Percentiles rank a stretch among this genome's conserved stretches.
Conservation (phyloP, 1,140 invertebrate genomes). For the Danaus plexippus region DNA sequence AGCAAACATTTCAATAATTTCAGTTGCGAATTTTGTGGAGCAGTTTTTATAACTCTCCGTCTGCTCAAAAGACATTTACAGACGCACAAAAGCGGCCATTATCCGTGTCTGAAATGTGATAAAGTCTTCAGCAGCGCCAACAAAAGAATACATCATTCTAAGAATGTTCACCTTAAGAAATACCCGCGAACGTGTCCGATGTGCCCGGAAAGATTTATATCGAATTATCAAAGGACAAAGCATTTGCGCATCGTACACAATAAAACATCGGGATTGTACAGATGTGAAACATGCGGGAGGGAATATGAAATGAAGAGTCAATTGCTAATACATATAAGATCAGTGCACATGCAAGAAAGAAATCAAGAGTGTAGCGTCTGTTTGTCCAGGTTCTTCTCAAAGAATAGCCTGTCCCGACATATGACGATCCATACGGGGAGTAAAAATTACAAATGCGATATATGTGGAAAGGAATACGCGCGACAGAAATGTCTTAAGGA, state of each 20-base stretch:
- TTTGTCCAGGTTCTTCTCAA: conserved; percentile 80
- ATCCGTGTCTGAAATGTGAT: conserved; percentile 48
- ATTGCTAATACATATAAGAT: conserved; percentile 65
- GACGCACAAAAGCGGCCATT: conserved; percentile 57
- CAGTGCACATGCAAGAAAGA: conserved; percentile 69
- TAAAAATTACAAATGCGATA: conserved; percentile 71
- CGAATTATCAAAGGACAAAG: conserved; percentile 48
- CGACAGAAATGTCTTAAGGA: conserved; percentile 75
- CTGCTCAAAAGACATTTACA: conserved; percentile 56
- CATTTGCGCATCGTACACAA: conserved; percentile 51
- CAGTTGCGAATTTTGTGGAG: conserved; percentile 63
- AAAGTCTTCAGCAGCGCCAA: conserved; percentile 51
- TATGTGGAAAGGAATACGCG: conserved; percentile 76
- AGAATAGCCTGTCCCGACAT: conserved; percentile 79
- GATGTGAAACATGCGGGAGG: conserved; percentile 50
- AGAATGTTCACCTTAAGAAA: conserved; percentile 45
- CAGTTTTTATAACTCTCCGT: conserved; percentile 63
- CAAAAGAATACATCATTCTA: conserved; percentile 38
- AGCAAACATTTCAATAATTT: conserved; percentile 58
- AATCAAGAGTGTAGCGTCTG: conserved; percentile 70
- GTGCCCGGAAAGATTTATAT: conserved; percentile 55
- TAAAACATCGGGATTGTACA: conserved; percentile 29
- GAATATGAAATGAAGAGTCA: conserved; percentile 50
- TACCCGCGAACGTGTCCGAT: conserved; percentile 42
- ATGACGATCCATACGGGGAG: conserved; percentile 78